Evolutionary conservation across 2,113 vertebrate genomes (phyloP).

Genomic region (Trochalopteron elliotii): DNA sequence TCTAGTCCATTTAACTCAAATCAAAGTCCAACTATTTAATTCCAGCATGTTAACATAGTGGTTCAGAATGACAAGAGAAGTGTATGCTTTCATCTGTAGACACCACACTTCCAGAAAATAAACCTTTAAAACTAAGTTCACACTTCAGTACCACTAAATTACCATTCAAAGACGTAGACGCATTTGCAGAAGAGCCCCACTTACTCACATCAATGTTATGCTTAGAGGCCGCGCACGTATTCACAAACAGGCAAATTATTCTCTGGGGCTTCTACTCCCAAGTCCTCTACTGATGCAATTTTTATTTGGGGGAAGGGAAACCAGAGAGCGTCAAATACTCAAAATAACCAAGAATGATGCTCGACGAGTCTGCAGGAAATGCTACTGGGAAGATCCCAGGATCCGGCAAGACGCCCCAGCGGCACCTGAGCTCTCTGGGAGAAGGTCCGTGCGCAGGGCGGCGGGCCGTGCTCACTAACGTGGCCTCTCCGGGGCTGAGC

Average conservation of each 20-base stretch:
- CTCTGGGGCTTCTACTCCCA: background rate
- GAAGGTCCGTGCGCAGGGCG: background rate
- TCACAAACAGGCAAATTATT: background rate
- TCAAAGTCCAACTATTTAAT: background rate
- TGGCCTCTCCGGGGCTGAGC: background rate
- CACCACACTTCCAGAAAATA: background rate
- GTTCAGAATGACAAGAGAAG: background rate
- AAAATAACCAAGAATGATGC: background rate
- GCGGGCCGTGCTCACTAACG: background rate
- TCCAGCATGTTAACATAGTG: background rate
- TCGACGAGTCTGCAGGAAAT: rapidly evolving
- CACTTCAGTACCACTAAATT: background rate
- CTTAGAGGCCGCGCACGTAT: background rate
- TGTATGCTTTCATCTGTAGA: background rate
- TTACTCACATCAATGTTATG: background rate
- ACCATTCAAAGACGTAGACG: background rate
- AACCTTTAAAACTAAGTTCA: background rate
- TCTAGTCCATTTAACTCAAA: background rate
- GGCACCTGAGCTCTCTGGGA: background rate
- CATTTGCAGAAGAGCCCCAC: background rate
- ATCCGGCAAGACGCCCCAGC: rapidly evolving
- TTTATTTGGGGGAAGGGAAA: background rate
- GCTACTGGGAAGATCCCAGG: background rate
- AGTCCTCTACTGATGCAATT: background rate
- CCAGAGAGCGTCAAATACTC: background rate